Conservation (phyloP, 2,888 invertebrate species). For the Ariolimax columbianus region DNA sequence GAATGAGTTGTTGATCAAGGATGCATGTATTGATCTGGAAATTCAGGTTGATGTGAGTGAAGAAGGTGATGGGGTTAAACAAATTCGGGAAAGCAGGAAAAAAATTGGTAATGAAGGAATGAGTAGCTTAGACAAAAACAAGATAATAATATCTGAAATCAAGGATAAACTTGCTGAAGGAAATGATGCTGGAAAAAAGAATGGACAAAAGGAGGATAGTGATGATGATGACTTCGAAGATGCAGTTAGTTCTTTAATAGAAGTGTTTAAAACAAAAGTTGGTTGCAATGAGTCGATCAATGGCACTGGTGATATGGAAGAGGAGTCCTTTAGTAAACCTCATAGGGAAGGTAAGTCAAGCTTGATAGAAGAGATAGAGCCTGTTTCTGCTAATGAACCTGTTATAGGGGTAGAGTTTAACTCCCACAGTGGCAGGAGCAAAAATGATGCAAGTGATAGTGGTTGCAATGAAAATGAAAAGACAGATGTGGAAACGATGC, state of each 20-base stretch:
- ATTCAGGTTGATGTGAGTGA: neutral
- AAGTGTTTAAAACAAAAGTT: slow-evolving; percentile 31
- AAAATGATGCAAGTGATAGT: neutral
- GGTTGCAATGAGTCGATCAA: neutral
- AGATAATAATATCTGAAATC: slow-evolving; percentile 45
- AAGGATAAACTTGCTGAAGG: slow-evolving; percentile 36
- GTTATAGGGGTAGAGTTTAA: neutral
- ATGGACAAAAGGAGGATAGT: slow-evolving; percentile 35
- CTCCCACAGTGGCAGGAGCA: neutral
- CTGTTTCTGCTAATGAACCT: neutral
- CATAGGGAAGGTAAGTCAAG: neutral
- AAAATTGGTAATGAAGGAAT: neutral
- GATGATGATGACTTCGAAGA: slow-evolving; percentile 48
- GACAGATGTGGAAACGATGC: slow-evolving; percentile 60
- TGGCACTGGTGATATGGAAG: neutral
- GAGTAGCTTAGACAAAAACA: slow-evolving; percentile 7
- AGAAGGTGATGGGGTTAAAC: neutral
- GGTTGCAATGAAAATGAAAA: neutral
- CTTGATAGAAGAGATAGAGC: neutral
- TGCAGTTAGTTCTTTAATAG: slow-evolving; percentile 46
- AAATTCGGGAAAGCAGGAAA: neutral
- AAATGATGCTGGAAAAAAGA: neutral
- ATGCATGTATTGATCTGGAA: neutral
- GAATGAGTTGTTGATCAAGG: neutral
- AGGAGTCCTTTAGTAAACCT: neutral